Conservation (phyloP, 2,113 vertebrate species). For the Gambusia affinis region DNA sequence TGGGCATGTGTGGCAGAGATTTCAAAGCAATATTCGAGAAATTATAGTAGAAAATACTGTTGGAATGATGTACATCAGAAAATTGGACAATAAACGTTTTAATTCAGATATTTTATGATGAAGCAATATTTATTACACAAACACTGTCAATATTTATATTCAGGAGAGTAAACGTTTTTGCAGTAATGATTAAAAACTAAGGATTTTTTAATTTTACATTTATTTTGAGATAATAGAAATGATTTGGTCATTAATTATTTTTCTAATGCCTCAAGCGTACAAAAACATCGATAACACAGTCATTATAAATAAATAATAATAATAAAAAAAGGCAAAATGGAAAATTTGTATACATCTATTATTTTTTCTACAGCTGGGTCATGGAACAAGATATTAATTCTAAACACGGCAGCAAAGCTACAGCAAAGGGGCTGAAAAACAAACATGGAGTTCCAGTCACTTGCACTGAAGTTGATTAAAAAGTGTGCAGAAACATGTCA, state of each 20-base stretch:
- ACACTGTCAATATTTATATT: neutral
- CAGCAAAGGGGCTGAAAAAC: neutral
- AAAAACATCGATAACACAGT: neutral
- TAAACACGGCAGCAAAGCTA: neutral
- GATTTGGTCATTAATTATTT: neutral
- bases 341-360: no score
- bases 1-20: slow-evolving; percentile 38
- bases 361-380: neutral
- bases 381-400: neutral
- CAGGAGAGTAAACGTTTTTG: no score
- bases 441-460: neutral
- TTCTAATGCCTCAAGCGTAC: neutral
- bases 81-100: slow-evolving; percentile 16
- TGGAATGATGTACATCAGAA: slow-evolving; percentile 17
- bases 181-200: neutral
- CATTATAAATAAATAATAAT: neutral
- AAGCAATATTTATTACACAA: neutral
- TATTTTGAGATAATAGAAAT: neutral
- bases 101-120: slow-evolving; percentile 9
- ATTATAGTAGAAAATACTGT: slow-evolving; percentile 1
- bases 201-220: neutral
- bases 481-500: neutral
- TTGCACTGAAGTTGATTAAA: neutral
- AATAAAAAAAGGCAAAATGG: neutral
- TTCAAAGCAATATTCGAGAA: slow-evolving; percentile 13